Base-by-base conservation (phyloP, 2,888 invertebrate species). In the Parthenolecanium corni region DNA sequence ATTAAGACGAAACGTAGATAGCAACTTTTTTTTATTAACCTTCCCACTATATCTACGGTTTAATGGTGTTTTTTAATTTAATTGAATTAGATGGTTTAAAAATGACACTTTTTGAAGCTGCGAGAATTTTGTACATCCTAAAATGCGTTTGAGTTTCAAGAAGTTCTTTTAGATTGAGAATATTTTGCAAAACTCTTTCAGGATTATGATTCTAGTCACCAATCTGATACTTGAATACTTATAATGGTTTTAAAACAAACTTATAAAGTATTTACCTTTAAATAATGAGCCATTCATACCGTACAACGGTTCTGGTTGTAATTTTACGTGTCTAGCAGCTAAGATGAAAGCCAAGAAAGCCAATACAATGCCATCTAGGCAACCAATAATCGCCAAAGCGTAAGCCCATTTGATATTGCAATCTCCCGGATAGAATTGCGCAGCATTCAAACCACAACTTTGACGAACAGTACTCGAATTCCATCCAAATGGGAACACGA, bases 351-450 rank as follows among this genome's bases (percentile, higher is more conserved):
- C 95, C 64, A 96, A 79, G 0, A 89, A 85, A 0, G 94, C 84
- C 66, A 94, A 78, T 65, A 92, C 89, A 57, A 85, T 77, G 58
- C 89, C 89, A 73, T 93, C 93, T 68, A 88, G 74, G 62, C 89
- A 86, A 0, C 87, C 92, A 66, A 96, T 91, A 65, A 89, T 86
- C 5, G 93, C 94, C 69, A 96, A 78, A 12, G 94, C 83, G 75
- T 90, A 94, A 3, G 94, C 94, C 93, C 93, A 93, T 70, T 91
- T 82, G 62, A 96, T 81, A 66, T 86, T 86, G 73, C 96, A 96
- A 23, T 85, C 82, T 40, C 92, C 95, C 71, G 82, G 72, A 70
- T 78, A 74, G 70, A 76, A 79, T 69, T 85, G 85, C 70, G 86
- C 86, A 0, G 88, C 86, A 1, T 84, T 80, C 12, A 84, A 81